Evolutionary conservation across 1,140 invertebrate genomes (phyloP).

Genomic region (Schmidtea mediterranea): DNA sequence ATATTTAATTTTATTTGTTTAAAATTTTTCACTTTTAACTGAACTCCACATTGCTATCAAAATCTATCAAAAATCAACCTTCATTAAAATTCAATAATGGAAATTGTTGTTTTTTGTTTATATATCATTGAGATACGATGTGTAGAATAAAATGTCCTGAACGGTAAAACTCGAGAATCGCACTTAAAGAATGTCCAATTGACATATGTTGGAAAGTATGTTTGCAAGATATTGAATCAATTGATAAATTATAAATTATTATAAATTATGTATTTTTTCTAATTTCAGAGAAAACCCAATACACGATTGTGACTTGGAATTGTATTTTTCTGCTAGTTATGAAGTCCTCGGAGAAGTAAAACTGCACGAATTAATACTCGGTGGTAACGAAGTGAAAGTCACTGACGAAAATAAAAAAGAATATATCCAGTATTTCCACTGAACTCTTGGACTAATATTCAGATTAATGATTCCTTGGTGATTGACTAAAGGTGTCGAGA

Average conservation of each 20-base stretch:
- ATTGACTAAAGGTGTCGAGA: conserved; percentile 71
- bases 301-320: conserved; percentile 77
- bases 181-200: no score
- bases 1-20: no score
- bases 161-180: no score
- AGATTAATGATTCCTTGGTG: conserved; percentile 70
- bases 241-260: conserved; percentile 50
- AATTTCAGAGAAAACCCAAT: conserved; percentile 64
- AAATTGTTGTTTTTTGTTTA: no score
- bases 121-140: no score
- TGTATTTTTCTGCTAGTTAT: conserved; percentile 89
- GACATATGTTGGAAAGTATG: no score
- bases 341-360: conserved; percentile 74
- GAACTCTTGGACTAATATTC: conserved; percentile 8
- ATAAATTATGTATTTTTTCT: no score
- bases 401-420: conserved; percentile 76
- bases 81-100: no score
- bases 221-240: conserved; percentile 48
- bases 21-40: no score
- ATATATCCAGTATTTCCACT: conserved; percentile 44
- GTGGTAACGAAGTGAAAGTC: conserved; percentile 54
- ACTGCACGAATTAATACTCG: conserved; percentile 54
- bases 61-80: no score
- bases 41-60: no score
- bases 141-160: no score